A percentile compares a stretch with the other conserved stretches of the same genome.
These are phyloP conservation scores for Trachelus iudaicus DNA, from an alignment of 2,888 invertebrate species.

Conservation along the genomic window DNA sequence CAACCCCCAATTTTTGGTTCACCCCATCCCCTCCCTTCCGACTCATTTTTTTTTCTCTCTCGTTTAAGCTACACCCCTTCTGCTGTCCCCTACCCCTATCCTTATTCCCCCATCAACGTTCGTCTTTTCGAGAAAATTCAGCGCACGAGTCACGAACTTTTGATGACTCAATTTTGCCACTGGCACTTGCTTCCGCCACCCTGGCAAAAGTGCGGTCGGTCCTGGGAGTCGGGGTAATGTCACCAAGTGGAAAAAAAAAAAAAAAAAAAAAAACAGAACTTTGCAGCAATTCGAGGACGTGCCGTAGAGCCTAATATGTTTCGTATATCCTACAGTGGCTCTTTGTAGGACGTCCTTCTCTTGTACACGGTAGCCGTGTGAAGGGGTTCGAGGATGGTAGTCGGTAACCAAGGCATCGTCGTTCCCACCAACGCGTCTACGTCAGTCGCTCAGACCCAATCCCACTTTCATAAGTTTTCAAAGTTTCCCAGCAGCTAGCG, in stretches of 20 bases:
- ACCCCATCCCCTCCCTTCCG: background rate
- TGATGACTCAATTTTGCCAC: constrained; percentile 55
- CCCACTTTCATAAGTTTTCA: constrained; percentile 57
- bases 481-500: constrained; percentile 53
- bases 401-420: no score
- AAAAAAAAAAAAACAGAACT: constrained; percentile 28
- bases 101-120: background rate
- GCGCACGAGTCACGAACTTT: constrained; percentile 54
- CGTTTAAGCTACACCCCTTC: background rate
- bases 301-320: constrained; percentile 57
- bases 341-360: background rate
- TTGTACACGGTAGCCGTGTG: background rate
- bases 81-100: rapidly evolving
- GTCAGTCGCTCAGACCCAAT: constrained; percentile 48
- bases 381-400: no score
- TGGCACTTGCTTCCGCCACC: constrained; percentile 31
- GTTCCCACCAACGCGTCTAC: constrained; percentile 15
- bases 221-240: constrained; percentile 18
- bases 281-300: constrained; percentile 49
- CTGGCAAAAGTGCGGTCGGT: background rate
- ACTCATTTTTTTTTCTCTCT: constrained; percentile 10
- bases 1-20: background rate
- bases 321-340: constrained; percentile 37
- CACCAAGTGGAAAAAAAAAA: constrained; percentile 22
- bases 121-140: constrained; percentile 39